Conservation (phyloP, 1,140 invertebrate genomes). For the Argopecten irradians region DNA sequence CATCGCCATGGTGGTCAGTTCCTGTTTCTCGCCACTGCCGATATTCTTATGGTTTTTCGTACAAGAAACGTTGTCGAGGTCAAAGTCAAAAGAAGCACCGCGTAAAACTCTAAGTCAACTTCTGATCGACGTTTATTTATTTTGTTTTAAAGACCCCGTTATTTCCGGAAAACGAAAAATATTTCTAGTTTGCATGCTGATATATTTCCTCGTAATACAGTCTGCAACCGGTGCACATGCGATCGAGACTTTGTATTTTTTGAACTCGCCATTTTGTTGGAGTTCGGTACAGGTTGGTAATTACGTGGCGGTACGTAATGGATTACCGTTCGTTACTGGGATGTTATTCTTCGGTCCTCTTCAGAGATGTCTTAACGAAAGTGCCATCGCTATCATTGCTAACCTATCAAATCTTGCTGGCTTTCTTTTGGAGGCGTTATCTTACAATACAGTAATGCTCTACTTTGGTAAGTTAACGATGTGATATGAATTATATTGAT, state of each 20-base stretch:
- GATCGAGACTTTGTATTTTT: neutral
- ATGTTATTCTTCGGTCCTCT: neutral
- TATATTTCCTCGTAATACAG: neutral
- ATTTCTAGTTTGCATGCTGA: neutral
- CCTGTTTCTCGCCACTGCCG: neutral
- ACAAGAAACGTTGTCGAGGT: constrained; percentile 1
- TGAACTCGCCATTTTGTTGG: neutral
- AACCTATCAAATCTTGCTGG: neutral
- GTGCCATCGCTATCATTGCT: neutral
- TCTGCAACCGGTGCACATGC: neutral
- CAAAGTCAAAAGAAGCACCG: neutral
- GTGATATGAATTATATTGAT: too few relatives aligned
- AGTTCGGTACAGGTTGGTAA: neutral
- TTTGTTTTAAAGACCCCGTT: neutral
- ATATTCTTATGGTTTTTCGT: constrained; percentile 20
- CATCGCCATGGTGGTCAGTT: neutral
- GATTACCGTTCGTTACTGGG: neutral
- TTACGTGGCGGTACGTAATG: neutral
- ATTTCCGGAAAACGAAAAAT: neutral
- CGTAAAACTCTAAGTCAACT: neutral
- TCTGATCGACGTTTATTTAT: neutral
- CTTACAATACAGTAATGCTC: constrained; percentile 20
- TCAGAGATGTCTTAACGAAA: neutral
- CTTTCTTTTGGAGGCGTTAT: neutral
- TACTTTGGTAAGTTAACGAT: constrained; percentile 31